Evolutionary conservation across 1,140 invertebrate genomes (phyloP).

Genomic region (Cydia fagiglandana): DNA sequence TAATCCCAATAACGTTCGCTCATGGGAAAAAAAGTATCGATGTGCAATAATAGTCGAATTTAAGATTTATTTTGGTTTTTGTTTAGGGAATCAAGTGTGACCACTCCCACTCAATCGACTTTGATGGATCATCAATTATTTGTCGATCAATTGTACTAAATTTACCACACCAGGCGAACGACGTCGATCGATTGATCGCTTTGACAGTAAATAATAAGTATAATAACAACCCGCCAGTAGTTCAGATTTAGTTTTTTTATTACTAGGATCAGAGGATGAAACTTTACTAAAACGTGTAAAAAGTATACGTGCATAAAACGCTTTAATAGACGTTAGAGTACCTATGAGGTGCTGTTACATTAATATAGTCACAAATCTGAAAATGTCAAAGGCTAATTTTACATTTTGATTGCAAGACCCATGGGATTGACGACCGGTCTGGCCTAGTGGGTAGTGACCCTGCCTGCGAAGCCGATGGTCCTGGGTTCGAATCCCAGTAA

Average conservation of each 20-base stretch:
- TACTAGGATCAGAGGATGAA: too few species aligned
- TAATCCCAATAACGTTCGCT: slow-evolving; percentile 47
- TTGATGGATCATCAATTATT: slow-evolving; percentile 10
- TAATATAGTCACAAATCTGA: too few species aligned
- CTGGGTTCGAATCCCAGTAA: too few species aligned
- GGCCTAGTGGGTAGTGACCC: too few species aligned
- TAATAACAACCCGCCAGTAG: background rate
- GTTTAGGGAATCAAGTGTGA: background rate
- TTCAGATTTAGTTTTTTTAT: background rate
- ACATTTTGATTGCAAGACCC: too few species aligned
- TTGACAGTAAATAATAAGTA: background rate
- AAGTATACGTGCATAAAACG: too few species aligned
- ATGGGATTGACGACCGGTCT: too few species aligned
- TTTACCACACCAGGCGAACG: background rate
- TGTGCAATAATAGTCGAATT: background rate
- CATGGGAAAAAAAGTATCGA: slow-evolving; percentile 35
- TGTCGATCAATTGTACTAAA: slow-evolving; percentile 13
- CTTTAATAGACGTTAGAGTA: too few species aligned
- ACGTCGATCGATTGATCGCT: background rate
- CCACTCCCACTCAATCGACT: background rate
- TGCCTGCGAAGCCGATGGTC: too few species aligned
- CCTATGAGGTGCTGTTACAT: too few species aligned
- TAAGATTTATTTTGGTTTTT: background rate
- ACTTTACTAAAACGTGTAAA: too few species aligned
- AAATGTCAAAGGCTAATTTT: too few species aligned